A percentile compares a stretch with the other conserved stretches of the same genome.
Evolutionary conservation across 2,888 invertebrate genomes (phyloP).

Genomic region (Dioctria rufipes): DNA sequence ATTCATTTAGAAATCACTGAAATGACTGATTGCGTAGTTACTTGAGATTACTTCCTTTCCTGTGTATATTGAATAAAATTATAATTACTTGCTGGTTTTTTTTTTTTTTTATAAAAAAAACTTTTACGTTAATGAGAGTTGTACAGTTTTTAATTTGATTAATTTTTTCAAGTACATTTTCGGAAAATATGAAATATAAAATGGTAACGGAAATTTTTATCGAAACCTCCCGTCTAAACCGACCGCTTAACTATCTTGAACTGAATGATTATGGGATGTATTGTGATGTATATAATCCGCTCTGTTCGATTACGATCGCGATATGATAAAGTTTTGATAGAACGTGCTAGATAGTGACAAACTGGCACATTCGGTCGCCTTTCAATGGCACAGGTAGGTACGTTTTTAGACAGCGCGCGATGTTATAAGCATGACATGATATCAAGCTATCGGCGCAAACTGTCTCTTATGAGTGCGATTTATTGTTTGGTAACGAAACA

Average conservation of each 20-base stretch:
- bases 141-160: background rate
- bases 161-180: constrained; percentile 34
- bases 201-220: constrained; percentile 26
- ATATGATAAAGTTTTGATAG: constrained; percentile 32
- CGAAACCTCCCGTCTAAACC: constrained; percentile 65
- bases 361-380: constrained; percentile 15
- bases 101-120: background rate
- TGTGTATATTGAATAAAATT: background rate
- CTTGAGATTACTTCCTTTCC: constrained; percentile 1
- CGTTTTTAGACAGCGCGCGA: too few species aligned
- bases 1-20: constrained; percentile 19
- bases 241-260: constrained; percentile 69
- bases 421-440: too few species aligned
- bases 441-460: too few species aligned
- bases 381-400: background rate
- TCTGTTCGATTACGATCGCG: constrained; percentile 58
- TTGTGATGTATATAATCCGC: constrained; percentile 66
- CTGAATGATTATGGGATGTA: constrained; percentile 69
- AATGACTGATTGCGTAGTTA: constrained; percentile 44
- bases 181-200: constrained; percentile 14
- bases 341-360: background rate
- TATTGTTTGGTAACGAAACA: too few species aligned
- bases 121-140: constrained; percentile 14
- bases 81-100: constrained; percentile 10
- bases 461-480: too few species aligned